Evolutionary conservation across 2,797 vertebrate species (phyloP).

Genomic region (Cryptoprocta ferox): DNA sequence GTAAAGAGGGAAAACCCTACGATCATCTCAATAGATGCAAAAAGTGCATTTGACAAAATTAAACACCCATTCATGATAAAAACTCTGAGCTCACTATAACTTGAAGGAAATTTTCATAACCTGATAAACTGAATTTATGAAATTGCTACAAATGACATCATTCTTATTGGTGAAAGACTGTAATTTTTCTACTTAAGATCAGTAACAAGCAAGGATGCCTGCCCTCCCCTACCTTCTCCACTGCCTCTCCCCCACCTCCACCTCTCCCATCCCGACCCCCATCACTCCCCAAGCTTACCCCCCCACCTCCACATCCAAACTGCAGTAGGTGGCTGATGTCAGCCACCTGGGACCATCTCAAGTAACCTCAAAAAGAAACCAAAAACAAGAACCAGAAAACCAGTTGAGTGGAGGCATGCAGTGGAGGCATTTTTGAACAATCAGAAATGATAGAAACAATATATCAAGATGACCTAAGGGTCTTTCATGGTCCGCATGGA

Average conservation of each 20-base stretch:
- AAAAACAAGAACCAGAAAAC: neutral
- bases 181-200: neutral
- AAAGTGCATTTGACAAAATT: neutral
- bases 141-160: neutral
- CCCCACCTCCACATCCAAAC: neutral
- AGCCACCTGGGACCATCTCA: neutral
- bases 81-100: neutral
- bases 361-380: neutral
- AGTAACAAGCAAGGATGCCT: neutral
- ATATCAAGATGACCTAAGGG: neutral
- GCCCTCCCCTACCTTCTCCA: neutral
- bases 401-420: neutral
- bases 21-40: neutral
- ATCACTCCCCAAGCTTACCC: rapidly evolving
- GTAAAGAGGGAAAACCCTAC: neutral
- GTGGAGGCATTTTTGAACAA: neutral
- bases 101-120: neutral
- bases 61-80: neutral
- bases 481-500: neutral
- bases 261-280: neutral
- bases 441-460: neutral
- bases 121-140: neutral
- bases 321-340: neutral
- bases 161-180: neutral
- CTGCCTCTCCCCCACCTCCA: neutral